Percentiles rank a stretch among this genome's conserved stretches.
Conservation (phyloP, 2,797 vertebrate genomes). For the Enteromius unitaeniatus region DNA sequence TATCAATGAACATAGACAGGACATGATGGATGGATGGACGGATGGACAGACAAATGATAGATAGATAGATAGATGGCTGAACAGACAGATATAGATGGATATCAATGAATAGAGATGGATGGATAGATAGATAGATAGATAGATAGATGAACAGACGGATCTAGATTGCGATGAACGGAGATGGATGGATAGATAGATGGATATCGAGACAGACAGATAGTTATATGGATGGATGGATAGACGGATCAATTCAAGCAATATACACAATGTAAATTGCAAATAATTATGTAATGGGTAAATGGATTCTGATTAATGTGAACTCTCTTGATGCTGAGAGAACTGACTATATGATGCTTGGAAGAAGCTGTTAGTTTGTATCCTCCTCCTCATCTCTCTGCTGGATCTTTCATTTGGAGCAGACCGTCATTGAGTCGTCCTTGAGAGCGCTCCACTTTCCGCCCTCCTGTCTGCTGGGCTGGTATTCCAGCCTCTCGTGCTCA, state of each 20-base stretch:
- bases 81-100: background rate
- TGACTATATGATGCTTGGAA: background rate
- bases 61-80: background rate
- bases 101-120: background rate
- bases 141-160: background rate
- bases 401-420: constrained; percentile 63
- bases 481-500: constrained; percentile 33
- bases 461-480: constrained; percentile 41
- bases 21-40: background rate
- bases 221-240: background rate
- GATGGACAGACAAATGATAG: background rate
- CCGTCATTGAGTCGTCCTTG: constrained; percentile 72
- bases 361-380: constrained; percentile 14
- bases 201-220: background rate
- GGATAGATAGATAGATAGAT: background rate
- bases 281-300: background rate
- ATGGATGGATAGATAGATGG: background rate
- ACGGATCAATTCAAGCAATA: background rate
- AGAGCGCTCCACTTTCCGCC: constrained; percentile 65
- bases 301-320: background rate
- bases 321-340: background rate
- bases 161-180: background rate
- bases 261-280: background rate
- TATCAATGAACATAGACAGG: background rate
- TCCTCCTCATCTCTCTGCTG: constrained; percentile 25